Conservation (phyloP, 2,797 vertebrate species). For the Anomalospiza imberbis region DNA sequence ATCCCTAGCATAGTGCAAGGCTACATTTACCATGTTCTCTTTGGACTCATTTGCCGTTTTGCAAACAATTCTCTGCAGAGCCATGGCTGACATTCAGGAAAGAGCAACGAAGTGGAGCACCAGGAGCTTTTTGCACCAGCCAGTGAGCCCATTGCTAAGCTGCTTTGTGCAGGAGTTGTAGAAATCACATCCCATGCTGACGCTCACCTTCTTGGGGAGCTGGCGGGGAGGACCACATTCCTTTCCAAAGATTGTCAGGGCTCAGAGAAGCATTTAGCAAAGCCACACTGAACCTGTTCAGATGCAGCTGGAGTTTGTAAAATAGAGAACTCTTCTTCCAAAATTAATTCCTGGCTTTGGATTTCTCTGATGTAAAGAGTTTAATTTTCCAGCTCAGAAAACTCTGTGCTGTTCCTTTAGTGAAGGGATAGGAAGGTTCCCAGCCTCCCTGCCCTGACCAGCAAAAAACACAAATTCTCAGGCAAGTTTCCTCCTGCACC, state of each 20-base stretch:
- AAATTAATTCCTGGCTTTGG: slow-evolving; percentile 36
- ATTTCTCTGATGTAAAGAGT: neutral
- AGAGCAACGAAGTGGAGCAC: neutral
- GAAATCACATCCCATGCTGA: neutral
- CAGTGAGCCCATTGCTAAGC: slow-evolving; percentile 17
- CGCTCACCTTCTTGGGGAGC: neutral
- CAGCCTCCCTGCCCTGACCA: neutral
- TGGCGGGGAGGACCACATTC: neutral
- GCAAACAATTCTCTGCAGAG: neutral
- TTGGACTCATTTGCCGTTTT: neutral
- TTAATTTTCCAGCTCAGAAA: slow-evolving; percentile 61
- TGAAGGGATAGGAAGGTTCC: neutral
- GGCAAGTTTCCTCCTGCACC: neutral
- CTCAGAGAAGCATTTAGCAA: slow-evolving; percentile 31
- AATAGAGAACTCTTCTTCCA: slow-evolving; percentile 17
- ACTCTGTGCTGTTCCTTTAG: neutral
- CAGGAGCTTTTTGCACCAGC: neutral
- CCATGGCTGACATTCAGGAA: neutral
- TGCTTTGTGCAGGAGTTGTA: slow-evolving; percentile 44
- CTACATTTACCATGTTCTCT: neutral
- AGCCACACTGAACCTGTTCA: slow-evolving; percentile 11
- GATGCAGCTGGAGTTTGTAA: neutral
- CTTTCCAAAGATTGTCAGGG: slow-evolving; percentile 7
- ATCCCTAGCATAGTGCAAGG: neutral
- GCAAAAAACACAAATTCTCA: neutral